phyloP scores from a whole-genome alignment of 2,113 vertebrate genomes.

The Laterallus jamaicensis region DNA sequence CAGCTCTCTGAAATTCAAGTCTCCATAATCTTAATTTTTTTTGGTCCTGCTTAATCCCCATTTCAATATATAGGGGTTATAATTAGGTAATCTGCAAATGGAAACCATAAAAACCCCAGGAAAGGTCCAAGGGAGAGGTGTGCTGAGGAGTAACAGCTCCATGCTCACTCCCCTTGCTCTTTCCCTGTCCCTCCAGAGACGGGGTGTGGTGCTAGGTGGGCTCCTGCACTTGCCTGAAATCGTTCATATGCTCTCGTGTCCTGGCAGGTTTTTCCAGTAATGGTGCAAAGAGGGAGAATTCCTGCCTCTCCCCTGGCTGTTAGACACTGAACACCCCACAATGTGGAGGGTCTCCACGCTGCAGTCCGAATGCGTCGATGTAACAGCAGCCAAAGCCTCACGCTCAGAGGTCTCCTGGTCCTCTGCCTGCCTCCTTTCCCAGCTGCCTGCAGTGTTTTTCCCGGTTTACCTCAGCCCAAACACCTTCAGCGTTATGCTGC shows the following conservation, averaged over 20 bases:
- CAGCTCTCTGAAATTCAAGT: neutral
- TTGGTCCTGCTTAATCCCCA: neutral
- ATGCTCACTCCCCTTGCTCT: neutral
- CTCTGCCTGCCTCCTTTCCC: neutral
- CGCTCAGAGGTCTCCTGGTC: neutral
- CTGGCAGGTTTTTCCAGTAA: neutral
- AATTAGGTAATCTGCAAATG: neutral
- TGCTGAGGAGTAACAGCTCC: neutral
- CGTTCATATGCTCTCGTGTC: neutral
- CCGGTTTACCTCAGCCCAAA: neutral
- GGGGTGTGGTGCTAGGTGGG: neutral
- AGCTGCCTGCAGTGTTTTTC: neutral
- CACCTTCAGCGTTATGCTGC: neutral
- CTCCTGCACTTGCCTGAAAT: neutral
- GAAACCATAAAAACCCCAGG: neutral
- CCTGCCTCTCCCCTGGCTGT: neutral
- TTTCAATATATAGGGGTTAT: neutral
- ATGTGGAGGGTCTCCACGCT: accelerated
- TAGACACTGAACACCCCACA: neutral
- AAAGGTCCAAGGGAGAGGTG: neutral
- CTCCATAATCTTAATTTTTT: neutral
- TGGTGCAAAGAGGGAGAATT: neutral
- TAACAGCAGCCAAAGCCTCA: accelerated
- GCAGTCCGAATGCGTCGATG: neutral
- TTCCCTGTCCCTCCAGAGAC: neutral